These are phyloP conservation scores for Diplolepis rosae DNA, from an alignment of 2,888 invertebrate species.

Conservation along the genomic window DNA sequence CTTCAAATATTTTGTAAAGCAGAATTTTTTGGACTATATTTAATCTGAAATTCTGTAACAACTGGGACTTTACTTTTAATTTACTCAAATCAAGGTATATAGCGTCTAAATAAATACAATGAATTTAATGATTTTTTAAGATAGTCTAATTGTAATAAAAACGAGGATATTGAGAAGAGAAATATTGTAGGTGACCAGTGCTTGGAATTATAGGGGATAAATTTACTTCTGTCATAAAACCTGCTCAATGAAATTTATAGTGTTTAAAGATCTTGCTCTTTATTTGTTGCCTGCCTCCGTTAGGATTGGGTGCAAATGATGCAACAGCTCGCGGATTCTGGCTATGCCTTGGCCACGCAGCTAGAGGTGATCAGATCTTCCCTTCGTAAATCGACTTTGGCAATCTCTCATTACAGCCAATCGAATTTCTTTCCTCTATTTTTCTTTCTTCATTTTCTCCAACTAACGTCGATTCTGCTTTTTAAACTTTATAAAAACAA, in stretches of 20 bases:
- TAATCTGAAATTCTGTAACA: too few relatives aligned
- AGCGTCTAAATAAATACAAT: too few relatives aligned
- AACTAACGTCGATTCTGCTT: conserved; percentile 8
- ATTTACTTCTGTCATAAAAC: not conserved
- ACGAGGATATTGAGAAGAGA: not conserved
- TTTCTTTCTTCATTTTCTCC: not conserved
- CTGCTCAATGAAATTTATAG: conserved; percentile 39
- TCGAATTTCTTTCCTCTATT: conserved; percentile 26
- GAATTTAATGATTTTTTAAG: too few relatives aligned
- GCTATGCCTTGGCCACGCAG: conserved; percentile 88
- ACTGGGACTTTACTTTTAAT: too few relatives aligned
- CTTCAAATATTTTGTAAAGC: too few relatives aligned
- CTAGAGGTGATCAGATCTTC: conserved; percentile 78
- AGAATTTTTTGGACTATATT: too few relatives aligned
- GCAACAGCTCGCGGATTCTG: conserved; percentile 89
- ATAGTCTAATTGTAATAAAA: too few relatives aligned
- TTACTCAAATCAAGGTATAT: too few relatives aligned
- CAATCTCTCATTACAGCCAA: conserved; percentile 35
- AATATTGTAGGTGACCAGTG: conserved; percentile 23
- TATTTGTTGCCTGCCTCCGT: conserved; percentile 72
- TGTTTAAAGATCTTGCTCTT: conserved; percentile 59
- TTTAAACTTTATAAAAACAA: not conserved
- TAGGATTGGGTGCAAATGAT: conserved; percentile 91
- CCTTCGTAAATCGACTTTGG: conserved; percentile 50
- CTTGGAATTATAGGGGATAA: not conserved